Evolutionary conservation across 2,888 invertebrate species (phyloP).

Genomic region (Autographa pulchrina): DNA sequence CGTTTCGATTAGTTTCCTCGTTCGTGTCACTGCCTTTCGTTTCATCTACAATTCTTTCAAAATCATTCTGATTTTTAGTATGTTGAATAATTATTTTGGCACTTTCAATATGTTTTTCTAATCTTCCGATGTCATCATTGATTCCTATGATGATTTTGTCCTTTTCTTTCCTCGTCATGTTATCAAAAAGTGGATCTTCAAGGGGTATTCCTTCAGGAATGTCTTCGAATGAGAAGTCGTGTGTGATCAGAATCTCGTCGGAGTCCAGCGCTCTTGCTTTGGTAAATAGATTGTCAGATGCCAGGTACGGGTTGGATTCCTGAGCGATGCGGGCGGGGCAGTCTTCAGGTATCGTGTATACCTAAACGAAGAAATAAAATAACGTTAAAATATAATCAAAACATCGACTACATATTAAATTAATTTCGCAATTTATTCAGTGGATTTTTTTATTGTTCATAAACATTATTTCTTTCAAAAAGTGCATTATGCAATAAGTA

Average conservation of each 20-base stretch:
- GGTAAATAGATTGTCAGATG: slow-evolving; percentile 78
- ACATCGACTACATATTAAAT: too few species aligned
- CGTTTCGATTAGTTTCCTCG: neutral
- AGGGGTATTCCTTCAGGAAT: slow-evolving; percentile 82
- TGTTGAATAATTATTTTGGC: neutral
- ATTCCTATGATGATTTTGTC: slow-evolving; percentile 37
- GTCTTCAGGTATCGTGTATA: slow-evolving; percentile 84
- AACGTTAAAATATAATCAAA: too few species aligned
- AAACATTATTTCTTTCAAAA: too few species aligned
- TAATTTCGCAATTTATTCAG: too few species aligned
- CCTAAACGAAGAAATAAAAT: too few species aligned
- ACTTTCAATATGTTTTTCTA: slow-evolving; percentile 12
- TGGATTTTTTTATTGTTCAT: too few species aligned
- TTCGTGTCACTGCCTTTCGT: neutral
- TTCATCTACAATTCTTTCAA: neutral
- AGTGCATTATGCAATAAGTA: too few species aligned
- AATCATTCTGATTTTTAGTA: neutral
- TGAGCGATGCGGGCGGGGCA: slow-evolving; percentile 77
- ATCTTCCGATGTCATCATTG: slow-evolving; percentile 31
- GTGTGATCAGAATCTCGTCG: slow-evolving; percentile 76
- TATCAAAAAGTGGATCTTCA: slow-evolving; percentile 82
- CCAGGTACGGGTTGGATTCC: slow-evolving; percentile 69
- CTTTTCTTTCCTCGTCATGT: slow-evolving; percentile 65
- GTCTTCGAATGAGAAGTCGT: slow-evolving; percentile 81
- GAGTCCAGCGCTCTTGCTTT: slow-evolving; percentile 76